Evolutionary conservation across 2,797 vertebrate species (phyloP), one percentile per base, ranked within the genome.

Genomic region (Argentina silus): DNA sequence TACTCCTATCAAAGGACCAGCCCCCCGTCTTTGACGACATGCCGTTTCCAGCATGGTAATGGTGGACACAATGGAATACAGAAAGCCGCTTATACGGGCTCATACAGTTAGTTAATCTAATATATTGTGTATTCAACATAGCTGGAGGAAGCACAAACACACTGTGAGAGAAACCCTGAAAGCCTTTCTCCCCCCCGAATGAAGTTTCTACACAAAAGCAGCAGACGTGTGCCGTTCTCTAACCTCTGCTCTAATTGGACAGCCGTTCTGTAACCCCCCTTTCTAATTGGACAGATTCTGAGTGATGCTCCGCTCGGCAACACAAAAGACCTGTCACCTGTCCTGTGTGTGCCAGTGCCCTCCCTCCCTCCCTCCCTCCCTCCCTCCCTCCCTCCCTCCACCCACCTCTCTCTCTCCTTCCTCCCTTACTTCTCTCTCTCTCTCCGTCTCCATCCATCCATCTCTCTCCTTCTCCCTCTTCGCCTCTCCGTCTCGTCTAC

Each of bases 401-500:
- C 6, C 11, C 51, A 11, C n/a, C 0, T 60, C n/a, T 57, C 1
- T 57, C 1, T 60, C 17, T 66, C 11, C n/a, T 60, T 57, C 55
- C 11, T 7, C 55, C 6, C 69, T 6, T 9, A 68, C 71, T 55
- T 19, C 23, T 23, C 8, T 23, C 59, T 68, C 59, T 60, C 44
- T 17, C 59, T 70, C 23, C 66, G 14, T 51, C 55, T 79, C 79
- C n/a, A n/a, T n/a, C n/a, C n/a, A n/a, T 50, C 62, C 69, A 72
- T 81, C 74, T 72, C 74, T n/a, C n/a, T n/a, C 23, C 21, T 23
- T 23, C 59, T 68, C 59, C 62, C 44, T 17, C 59, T 70, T 23
- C 66, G 14, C 56, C 55, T 79, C 79, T 50, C 62, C 69, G 73
- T 81, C 74, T 72, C 74, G 75, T 87, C 88, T 90, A 92, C 91